Evolutionary conservation across 2,888 invertebrate genomes (phyloP).

Genomic region (Andrena marginata): DNA sequence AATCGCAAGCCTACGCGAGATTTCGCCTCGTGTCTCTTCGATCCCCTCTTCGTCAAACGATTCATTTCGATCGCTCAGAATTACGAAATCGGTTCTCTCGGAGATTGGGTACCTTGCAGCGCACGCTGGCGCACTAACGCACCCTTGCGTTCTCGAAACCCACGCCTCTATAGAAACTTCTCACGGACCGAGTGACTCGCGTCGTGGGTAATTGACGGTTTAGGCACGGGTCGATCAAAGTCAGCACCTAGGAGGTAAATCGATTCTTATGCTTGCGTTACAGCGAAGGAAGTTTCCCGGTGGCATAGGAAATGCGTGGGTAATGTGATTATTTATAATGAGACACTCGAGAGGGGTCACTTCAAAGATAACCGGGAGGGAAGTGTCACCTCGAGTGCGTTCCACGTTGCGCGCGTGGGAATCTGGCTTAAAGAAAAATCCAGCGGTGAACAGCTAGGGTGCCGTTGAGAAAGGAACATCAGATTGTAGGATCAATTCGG

Average conservation of each 20-base stretch:
- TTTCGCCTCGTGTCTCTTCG: too few relatives aligned
- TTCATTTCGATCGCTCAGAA: background rate
- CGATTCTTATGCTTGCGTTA: background rate
- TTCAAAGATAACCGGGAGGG: too few relatives aligned
- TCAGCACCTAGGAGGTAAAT: background rate
- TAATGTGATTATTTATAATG: too few relatives aligned
- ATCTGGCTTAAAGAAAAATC: too few relatives aligned
- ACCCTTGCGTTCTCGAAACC: constrained; percentile 34
- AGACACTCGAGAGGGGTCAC: too few relatives aligned
- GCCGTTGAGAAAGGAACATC: background rate
- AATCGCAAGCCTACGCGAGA: too few relatives aligned
- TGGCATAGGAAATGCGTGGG: too few relatives aligned
- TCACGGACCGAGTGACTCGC: constrained; percentile 13
- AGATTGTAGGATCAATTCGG: background rate
- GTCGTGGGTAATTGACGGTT: background rate
- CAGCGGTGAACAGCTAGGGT: background rate
- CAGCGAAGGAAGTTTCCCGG: too few relatives aligned
- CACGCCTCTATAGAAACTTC: constrained; percentile 28
- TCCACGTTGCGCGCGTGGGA: too few relatives aligned
- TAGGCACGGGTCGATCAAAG: background rate
- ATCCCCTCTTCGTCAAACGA: background rate
- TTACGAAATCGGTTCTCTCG: background rate
- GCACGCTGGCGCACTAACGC: constrained; percentile 37
- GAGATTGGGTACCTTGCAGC: constrained; percentile 14
- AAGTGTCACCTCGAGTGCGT: too few relatives aligned